phyloP scores from a whole-genome alignment of 2,888 invertebrate genomes.

The Capitulum mitella region DNA sequence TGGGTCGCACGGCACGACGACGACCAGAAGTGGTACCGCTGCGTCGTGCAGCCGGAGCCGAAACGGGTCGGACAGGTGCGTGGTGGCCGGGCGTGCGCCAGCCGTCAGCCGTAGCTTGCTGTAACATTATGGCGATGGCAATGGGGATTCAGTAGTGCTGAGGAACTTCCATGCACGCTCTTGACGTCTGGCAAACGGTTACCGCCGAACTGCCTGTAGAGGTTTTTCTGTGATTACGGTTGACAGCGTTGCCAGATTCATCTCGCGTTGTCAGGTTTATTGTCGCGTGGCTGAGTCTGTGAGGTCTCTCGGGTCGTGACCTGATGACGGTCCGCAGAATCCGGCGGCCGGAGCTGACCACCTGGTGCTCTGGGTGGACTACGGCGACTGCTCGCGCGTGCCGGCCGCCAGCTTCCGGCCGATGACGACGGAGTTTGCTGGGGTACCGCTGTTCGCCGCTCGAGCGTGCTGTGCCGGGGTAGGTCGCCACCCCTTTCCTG shows the following conservation, averaged over 20 bases:
- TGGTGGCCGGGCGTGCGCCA: not conserved
- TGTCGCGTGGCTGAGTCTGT: not conserved
- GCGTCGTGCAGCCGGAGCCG: not conserved
- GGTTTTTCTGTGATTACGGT: too few species aligned
- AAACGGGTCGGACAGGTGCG: not conserved
- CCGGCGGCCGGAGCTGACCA: not conserved
- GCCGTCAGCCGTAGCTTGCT: not conserved
- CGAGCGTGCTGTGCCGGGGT: constrained; percentile 4
- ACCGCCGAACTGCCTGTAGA: too few species aligned
- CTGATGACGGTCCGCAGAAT: not conserved
- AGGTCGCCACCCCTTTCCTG: not conserved
- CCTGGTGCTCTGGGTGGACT: constrained; percentile 8
- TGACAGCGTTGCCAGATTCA: too few species aligned
- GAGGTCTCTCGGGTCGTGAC: not conserved
- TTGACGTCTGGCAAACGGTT: too few species aligned
- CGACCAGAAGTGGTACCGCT: not conserved
- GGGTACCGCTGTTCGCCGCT: not conserved
- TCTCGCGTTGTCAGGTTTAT: too few species aligned
- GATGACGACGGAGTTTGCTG: not conserved
- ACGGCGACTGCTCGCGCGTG: not conserved
- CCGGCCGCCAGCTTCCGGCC: not conserved
- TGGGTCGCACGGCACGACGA: not conserved
- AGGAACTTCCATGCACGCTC: not conserved
- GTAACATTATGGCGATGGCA: too few species aligned
- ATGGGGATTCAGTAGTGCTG: not conserved